A percentile compares a stretch with the other conserved stretches of the same genome.
phyloP scores from a whole-genome alignment of 2,797 vertebrate genomes.

The Phoeniculus purpureus region DNA sequence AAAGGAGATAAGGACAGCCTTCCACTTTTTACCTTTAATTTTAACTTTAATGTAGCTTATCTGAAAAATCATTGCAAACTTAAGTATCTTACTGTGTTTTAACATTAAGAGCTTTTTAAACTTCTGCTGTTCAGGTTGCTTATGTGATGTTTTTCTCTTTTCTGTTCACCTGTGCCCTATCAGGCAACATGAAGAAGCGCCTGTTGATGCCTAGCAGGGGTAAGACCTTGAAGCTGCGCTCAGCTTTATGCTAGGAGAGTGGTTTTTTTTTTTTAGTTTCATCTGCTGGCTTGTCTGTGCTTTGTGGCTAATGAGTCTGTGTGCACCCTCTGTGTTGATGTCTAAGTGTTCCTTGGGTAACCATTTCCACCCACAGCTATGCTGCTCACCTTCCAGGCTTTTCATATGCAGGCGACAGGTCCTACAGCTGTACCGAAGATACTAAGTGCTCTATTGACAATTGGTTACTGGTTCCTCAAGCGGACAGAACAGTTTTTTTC shows the following conservation, averaged over 20 bases:
- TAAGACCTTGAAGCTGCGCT: slow-evolving; percentile 76
- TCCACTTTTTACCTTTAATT: background rate
- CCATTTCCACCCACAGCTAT: slow-evolving; percentile 39
- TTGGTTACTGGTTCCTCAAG: background rate
- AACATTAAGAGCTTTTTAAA: slow-evolving; percentile 51
- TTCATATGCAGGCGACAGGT: background rate
- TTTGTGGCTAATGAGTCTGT: slow-evolving; percentile 68
- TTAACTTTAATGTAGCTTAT: background rate
- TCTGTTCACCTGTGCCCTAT: slow-evolving; percentile 74
- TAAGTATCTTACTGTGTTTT: slow-evolving; percentile 26
- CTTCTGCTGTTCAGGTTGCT: slow-evolving; percentile 67
- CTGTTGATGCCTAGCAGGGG: slow-evolving; percentile 86
- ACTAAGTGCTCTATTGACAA: background rate
- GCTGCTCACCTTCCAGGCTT: slow-evolving; percentile 62
- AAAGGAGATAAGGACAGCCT: background rate
- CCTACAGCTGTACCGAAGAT: background rate
- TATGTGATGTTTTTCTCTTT: slow-evolving; percentile 77
- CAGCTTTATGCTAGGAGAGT: slow-evolving; percentile 68
- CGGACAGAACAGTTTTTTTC: background rate
- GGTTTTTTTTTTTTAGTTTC: slow-evolving; percentile 52
- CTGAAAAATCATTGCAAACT: background rate
- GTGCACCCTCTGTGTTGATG: slow-evolving; percentile 68
- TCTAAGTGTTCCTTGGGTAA: slow-evolving; percentile 68
- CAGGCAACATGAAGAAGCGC: slow-evolving; percentile 86
- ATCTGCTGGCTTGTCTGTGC: slow-evolving; percentile 70